These are phyloP conservation scores for Psittacula derbiana DNA, from an alignment of 2,797 vertebrate genomes.

Conservation along the genomic window DNA sequence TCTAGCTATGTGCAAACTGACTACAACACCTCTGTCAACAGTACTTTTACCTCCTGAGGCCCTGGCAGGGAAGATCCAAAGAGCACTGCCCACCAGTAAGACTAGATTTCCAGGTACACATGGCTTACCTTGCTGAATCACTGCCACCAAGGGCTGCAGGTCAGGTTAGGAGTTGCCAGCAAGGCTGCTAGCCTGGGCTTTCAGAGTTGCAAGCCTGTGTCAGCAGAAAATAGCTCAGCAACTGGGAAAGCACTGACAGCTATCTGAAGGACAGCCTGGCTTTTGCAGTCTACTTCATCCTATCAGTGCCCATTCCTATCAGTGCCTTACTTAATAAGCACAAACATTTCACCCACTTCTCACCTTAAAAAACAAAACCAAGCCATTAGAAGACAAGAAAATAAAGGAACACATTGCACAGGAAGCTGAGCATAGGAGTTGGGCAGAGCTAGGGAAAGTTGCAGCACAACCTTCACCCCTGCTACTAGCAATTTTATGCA, in stretches of 20 bases:
- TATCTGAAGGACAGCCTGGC: background rate
- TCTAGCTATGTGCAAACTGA: background rate
- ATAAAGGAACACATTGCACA: background rate
- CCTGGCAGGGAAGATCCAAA: background rate
- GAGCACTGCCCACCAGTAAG: background rate
- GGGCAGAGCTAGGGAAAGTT: background rate
- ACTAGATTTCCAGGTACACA: background rate
- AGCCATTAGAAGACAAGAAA: background rate
- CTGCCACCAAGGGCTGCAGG: background rate
- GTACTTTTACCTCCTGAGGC: background rate
- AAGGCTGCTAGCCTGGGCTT: background rate
- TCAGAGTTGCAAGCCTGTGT: background rate
- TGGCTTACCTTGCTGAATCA: background rate
- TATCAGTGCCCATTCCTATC: background rate
- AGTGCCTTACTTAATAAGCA: background rate
- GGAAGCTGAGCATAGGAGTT: background rate
- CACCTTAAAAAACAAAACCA: background rate
- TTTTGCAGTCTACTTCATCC: background rate
- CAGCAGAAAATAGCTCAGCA: background rate
- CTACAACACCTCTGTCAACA: background rate
- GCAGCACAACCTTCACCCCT: background rate
- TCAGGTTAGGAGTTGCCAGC: background rate
- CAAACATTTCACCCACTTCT: background rate
- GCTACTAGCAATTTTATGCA: background rate
- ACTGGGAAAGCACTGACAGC: background rate